Base-by-base conservation (phyloP, 2,888 invertebrate genomes). In the Himalopsyche tibetana region DNA sequence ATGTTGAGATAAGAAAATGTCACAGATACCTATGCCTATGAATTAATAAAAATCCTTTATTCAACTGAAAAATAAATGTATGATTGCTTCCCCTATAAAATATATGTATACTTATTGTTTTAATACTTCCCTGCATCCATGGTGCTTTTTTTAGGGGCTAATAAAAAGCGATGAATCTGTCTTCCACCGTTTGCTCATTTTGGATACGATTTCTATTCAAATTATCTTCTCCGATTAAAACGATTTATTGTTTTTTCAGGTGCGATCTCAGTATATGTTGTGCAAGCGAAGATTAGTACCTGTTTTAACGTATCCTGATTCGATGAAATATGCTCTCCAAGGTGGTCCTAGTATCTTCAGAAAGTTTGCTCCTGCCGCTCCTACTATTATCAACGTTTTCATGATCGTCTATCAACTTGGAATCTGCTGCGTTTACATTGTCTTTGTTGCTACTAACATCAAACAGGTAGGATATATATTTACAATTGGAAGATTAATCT, bases 381-480 rank as follows among this genome's bases (percentile, higher is more conserved):
- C 94, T 92, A 92, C 92, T 90, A 91, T 95, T 81, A 95, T 95
- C 69, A 95, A 96, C 90, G 91, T 94, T 82, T 96, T 96, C 91
- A 93, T 96, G 88, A 95, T 97, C 89, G 93, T 96, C 83, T 98
- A 98, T 90, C 99, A 99, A 92, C 94, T 99, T 89, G 99, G 99
- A 80, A 97, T 98, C 82, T 99, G 99, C 91, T 98, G 98, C 91
- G 98, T 99, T 2, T 99, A 99, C 92, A 96, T 98, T 40, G 97
- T 99, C 0, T 99, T 99, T 91, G 97, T 99, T 82, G 95, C 98
- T 0, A 95, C 95, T 86, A 98, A 98, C 91, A 94, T 98, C n/a
- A 94, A 96, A 90, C 93, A 92, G 89, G 96, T 97, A 15, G 6
- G 63, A 63, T 8, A 63, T 19, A 15, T 4, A 51, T 15, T 15